These are phyloP conservation scores for Lineus longissimus DNA, from an alignment of 1,140 invertebrate genomes.

Conservation along the genomic window DNA sequence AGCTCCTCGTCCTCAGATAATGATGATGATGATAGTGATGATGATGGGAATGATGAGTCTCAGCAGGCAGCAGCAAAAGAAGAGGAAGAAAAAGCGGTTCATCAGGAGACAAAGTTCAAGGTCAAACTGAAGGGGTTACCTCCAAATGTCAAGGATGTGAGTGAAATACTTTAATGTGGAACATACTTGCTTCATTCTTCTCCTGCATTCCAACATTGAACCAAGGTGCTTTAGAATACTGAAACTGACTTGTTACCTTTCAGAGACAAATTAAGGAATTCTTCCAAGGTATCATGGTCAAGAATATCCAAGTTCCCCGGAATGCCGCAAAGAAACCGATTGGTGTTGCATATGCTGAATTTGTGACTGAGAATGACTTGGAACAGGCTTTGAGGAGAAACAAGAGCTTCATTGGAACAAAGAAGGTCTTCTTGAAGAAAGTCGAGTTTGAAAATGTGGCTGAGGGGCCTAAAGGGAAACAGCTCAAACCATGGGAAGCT, in stretches of 20 bases:
- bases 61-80: slow-evolving; percentile 8
- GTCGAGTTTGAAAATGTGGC: slow-evolving; percentile 40
- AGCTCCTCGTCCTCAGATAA: slow-evolving; percentile 3
- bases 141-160: slow-evolving; percentile 56
- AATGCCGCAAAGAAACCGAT: slow-evolving; percentile 53
- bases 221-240: neutral
- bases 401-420: slow-evolving; percentile 68
- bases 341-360: slow-evolving; percentile 83
- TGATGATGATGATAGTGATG: slow-evolving; percentile 5
- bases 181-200: too few species aligned
- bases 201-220: too few species aligned
- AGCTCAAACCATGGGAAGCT: slow-evolving; percentile 38
- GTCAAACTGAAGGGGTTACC: slow-evolving; percentile 64
- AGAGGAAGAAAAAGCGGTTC: slow-evolving; percentile 15
- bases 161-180: slow-evolving; percentile 4
- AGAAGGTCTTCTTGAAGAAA: slow-evolving; percentile 49
- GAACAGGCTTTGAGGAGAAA: slow-evolving; percentile 79
- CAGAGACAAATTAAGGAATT: slow-evolving; percentile 81
- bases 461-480: slow-evolving; percentile 41
- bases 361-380: slow-evolving; percentile 76
- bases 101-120: slow-evolving; percentile 45
- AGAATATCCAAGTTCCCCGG: slow-evolving; percentile 73
- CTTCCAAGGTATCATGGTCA: slow-evolving; percentile 73
- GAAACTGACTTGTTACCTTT: slow-evolving; percentile 13
- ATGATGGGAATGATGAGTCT: neutral